Percentiles rank a stretch among this genome's conserved stretches.
Conservation (phyloP, 2,113 vertebrate species). For the Silurus meridionalis region DNA sequence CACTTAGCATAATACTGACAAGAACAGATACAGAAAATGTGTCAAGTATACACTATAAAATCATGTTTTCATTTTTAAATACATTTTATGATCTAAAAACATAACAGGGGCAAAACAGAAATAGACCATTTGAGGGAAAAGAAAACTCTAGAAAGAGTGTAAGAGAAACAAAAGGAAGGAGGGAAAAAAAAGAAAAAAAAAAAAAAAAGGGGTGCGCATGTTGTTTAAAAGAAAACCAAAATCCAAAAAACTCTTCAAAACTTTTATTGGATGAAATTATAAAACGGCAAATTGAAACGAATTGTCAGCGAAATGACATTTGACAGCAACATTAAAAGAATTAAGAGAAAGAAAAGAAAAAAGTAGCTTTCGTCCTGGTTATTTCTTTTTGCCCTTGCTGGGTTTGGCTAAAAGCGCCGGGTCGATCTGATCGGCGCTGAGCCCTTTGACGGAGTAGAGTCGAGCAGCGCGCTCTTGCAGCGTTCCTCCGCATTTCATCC, state of each 20-base stretch:
- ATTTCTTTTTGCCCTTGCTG: constrained; percentile 76
- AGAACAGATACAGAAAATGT: neutral
- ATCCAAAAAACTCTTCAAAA: neutral
- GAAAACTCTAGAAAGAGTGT: neutral
- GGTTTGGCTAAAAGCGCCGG: constrained; percentile 80
- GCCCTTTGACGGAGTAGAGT: constrained; percentile 82
- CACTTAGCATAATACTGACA: neutral
- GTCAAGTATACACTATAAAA: neutral
- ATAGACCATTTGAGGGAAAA: neutral
- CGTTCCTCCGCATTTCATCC: constrained; percentile 91
- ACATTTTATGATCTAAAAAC: neutral
- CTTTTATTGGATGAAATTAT: neutral
- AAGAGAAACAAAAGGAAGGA: no score
- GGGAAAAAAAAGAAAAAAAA: no score
- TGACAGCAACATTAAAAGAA: neutral
- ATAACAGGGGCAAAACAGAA: neutral
- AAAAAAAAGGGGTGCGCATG: no score
- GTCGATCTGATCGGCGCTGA: constrained; percentile 75
- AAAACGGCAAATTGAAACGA: neutral
- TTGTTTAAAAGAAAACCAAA: neutral
- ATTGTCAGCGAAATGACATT: neutral
- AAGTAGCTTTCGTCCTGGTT: neutral
- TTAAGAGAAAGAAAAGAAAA: neutral
- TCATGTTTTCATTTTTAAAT: neutral
- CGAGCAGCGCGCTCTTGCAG: constrained; percentile 83